phyloP scores from a whole-genome alignment of 2,888 invertebrate species.

The Papilio gigon region DNA sequence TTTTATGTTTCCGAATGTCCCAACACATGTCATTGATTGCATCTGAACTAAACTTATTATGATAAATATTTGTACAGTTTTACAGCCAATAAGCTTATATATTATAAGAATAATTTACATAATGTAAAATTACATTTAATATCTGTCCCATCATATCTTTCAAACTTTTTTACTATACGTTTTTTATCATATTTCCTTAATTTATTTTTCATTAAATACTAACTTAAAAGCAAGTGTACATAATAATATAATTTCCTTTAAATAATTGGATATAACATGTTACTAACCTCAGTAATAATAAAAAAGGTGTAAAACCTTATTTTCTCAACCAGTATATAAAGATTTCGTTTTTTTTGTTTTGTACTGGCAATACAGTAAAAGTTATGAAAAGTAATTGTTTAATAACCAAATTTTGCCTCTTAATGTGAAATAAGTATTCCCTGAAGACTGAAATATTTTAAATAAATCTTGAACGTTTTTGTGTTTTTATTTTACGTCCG shows the following conservation, averaged over 20 bases:
- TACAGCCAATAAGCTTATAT: background rate
- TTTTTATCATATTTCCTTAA: no score
- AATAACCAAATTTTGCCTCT: background rate
- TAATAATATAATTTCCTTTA: no score
- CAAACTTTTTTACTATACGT: no score
- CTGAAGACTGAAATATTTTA: conserved; percentile 33
- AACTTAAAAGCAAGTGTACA: no score
- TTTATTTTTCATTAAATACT: no score
- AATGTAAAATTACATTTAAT: background rate
- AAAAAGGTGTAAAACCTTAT: no score
- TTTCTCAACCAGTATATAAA: no score
- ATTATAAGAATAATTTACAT: background rate
- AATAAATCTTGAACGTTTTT: conserved; percentile 24
- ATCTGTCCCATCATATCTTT: background rate
- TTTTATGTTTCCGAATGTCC: conserved; percentile 65
- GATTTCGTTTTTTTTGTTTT: no score
- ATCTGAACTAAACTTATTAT: background rate
- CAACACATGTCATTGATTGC: conserved; percentile 56
- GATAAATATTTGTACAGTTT: conserved; percentile 23
- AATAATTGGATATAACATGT: no score
- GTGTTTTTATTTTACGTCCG: background rate
- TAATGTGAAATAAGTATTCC: conserved; percentile 29
- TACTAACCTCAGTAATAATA: no score
- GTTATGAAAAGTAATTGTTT: background rate
- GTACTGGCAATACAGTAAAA: background rate